These are phyloP conservation scores for Macroglossus sobrinus DNA, from an alignment of 2,113 vertebrate genomes.

Conservation along the genomic window DNA sequence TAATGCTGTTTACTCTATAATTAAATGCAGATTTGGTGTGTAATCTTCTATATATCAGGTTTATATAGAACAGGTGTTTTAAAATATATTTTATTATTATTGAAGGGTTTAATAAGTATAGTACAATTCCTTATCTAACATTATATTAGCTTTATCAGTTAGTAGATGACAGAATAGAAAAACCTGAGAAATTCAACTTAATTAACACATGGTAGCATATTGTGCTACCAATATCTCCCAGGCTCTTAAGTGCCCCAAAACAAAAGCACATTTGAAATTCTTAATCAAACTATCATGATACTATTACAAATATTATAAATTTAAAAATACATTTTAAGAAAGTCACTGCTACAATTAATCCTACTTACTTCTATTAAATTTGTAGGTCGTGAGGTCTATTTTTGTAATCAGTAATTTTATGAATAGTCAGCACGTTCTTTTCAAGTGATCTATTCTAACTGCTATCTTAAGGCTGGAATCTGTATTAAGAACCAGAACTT, in stretches of 20 bases:
- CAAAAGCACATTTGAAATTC: neutral
- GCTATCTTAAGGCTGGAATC: neutral
- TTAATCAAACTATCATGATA: neutral
- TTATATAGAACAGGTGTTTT: neutral
- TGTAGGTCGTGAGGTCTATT: neutral
- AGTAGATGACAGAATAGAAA: neutral
- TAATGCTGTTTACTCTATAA: neutral
- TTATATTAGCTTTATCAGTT: neutral
- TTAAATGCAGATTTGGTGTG: neutral
- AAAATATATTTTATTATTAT: neutral
- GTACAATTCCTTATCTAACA: neutral
- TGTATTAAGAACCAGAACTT: neutral
- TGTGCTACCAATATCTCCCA: neutral
- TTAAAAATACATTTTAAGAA: neutral
- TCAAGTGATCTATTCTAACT: neutral
- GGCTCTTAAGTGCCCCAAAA: neutral
- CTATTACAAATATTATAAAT: neutral
- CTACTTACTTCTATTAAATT: neutral
- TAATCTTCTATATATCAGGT: neutral
- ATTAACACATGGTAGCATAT: neutral
- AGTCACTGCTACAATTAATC: neutral
- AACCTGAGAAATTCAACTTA: neutral
- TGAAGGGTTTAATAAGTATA: neutral
- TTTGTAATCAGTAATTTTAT: neutral
- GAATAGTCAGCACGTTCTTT: neutral